Evolutionary conservation across 2,888 invertebrate species (phyloP), one percentile per base, ranked within the genome.

Genomic region (Mythimna albipuncta): DNA sequence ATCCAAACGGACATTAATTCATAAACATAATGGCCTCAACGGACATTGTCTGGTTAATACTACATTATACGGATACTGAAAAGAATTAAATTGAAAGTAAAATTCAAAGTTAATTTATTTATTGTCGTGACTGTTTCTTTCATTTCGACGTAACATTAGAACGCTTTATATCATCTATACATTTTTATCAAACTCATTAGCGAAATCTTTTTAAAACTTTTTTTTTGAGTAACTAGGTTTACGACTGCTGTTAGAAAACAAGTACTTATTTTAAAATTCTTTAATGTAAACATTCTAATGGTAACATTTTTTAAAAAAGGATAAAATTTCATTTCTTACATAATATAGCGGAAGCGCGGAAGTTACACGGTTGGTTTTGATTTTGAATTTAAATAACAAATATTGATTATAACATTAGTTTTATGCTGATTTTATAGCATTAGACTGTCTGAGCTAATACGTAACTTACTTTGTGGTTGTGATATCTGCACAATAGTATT

Each of bases 271-370:
- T 32, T 72, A 4, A 55, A 47, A 59, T 21, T 61, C 26, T 35
- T 54, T 3, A 72, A 63, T 47, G 21, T 57, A 44, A 1, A 62
- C 63, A 59, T 61, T 32, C 19, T 44, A 38, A 62, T 62, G 38
- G 44, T 52, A 47, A 41, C n/a, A 58, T 58, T 62, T 63, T 5
- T 7, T 9, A 21, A 63, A 67, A 67, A 69, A 55, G 61, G 2
- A 32, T 52, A 38, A 57, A 73, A 54, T 41, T 38, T 64, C 0
- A 6, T 66, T 47, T 47, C 35, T 79, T 65, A 63, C 41, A 57
- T 74, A 69, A 65, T 61, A 58, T 64, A 44, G 44, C 80, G 75
- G 69, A 79, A 79, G 66, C 69, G 44, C 80, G 75, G 75, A 79
- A 79, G 66, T 75, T 50, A 41, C n/a, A 44, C 2, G 3, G 11